phyloP scores from a whole-genome alignment of 2,888 invertebrate genomes.

The Drosophila meridiana region DNA sequence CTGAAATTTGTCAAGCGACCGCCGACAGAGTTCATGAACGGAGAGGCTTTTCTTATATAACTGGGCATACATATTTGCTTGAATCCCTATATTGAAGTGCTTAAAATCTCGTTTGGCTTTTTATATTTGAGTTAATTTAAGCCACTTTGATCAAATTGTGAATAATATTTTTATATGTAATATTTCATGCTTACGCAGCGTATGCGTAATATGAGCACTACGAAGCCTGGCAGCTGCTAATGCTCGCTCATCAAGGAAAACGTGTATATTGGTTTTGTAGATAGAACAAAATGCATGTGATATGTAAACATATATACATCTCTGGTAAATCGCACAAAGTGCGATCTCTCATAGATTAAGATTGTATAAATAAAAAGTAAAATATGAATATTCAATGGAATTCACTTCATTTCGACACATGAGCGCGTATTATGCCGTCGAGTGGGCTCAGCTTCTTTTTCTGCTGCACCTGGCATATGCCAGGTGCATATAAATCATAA shows the following conservation, averaged over 20 bases:
- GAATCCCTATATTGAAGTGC: no score
- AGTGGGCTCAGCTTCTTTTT: neutral
- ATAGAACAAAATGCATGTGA: neutral
- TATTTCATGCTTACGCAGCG: conserved; percentile 39
- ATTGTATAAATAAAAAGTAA: neutral
- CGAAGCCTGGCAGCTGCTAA: conserved; percentile 20
- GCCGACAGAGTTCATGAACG: no score
- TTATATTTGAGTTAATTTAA: neutral
- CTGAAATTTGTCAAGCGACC: no score
- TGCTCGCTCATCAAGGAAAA: neutral
- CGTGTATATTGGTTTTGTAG: neutral
- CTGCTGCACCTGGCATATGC: conserved; percentile 13
- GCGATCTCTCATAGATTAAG: no score
- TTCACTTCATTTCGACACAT: no score
- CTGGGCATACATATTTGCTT: no score
- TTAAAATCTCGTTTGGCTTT: neutral
- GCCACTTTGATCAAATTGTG: neutral
- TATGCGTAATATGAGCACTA: conserved; percentile 46
- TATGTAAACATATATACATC: neutral
- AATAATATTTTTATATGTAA: neutral
- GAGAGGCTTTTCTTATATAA: no score
- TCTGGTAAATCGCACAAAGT: neutral
- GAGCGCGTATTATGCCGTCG: neutral
- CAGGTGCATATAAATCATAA: conserved; percentile 57
- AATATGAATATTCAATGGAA: neutral